Evolutionary conservation across 2,797 vertebrate species (phyloP).

Genomic region (Echiichthys vipera): DNA sequence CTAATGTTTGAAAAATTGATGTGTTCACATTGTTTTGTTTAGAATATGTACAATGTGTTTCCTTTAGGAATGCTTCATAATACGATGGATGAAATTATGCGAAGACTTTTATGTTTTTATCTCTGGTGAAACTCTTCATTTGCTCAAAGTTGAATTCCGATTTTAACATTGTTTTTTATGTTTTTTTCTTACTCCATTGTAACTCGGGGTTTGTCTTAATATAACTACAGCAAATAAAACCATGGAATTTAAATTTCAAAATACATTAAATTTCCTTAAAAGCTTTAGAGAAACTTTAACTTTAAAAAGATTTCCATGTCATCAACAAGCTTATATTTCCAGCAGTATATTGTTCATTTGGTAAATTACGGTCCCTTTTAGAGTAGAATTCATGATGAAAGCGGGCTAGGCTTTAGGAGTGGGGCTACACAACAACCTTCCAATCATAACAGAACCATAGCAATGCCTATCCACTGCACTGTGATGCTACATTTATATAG

Average conservation of each 20-base stretch:
- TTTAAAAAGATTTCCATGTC: no score
- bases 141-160: not conserved
- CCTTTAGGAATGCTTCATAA: constrained; percentile 9
- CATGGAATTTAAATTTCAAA: not conserved
- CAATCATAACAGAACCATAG: no score
- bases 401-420: no score
- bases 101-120: not conserved
- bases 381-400: no score
- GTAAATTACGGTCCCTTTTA: no score
- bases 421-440: no score
- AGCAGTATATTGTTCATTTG: no score
- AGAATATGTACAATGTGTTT: constrained; percentile 16
- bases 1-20: constrained; percentile 45
- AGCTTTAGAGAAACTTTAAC: not conserved
- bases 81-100: not conserved
- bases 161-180: not conserved
- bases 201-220: not conserved
- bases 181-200: not conserved
- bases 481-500: no score
- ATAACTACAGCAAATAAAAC: not conserved
- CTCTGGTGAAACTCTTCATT: not conserved
- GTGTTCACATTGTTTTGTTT: constrained; percentile 26
- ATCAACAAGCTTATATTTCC: no score
- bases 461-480: no score
- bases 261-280: not conserved